These are phyloP conservation scores for Ailurus styani DNA, from an alignment of 2,113 vertebrate genomes.

Conservation along the genomic window DNA sequence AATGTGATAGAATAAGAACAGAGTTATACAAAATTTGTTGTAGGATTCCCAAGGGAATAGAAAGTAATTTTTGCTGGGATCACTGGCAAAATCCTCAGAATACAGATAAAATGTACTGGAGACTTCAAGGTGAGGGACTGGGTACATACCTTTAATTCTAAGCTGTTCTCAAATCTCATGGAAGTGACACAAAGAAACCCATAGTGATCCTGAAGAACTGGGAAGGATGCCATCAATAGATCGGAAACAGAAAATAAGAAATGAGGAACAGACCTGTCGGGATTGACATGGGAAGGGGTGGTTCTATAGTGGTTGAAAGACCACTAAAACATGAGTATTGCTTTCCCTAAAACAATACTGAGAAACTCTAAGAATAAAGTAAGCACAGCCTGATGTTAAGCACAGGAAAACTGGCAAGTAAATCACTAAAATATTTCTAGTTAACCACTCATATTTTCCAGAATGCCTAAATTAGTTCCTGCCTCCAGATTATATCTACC, in stretches of 20 bases:
- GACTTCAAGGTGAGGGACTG: neutral
- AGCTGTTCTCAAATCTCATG: neutral
- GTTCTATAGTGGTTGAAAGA: neutral
- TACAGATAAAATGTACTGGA: neutral
- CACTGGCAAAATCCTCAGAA: neutral
- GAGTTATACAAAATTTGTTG: neutral
- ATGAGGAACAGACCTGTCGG: neutral
- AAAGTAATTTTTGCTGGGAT: neutral
- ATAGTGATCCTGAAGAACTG: neutral
- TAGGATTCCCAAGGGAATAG: neutral
- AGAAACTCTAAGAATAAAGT: neutral
- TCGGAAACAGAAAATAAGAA: neutral
- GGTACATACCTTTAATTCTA: neutral
- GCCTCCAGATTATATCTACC: neutral
- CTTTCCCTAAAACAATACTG: neutral
- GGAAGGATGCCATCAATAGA: neutral
- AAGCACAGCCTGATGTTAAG: neutral
- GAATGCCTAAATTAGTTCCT: neutral
- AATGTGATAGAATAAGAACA: neutral
- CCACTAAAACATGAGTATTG: neutral
- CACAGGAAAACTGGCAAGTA: neutral
- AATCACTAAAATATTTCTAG: neutral
- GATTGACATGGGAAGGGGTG: neutral
- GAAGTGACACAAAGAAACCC: neutral
- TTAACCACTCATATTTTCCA: neutral